Conservation (phyloP, 2,888 invertebrate species). For the Phymatocera aterrima region DNA sequence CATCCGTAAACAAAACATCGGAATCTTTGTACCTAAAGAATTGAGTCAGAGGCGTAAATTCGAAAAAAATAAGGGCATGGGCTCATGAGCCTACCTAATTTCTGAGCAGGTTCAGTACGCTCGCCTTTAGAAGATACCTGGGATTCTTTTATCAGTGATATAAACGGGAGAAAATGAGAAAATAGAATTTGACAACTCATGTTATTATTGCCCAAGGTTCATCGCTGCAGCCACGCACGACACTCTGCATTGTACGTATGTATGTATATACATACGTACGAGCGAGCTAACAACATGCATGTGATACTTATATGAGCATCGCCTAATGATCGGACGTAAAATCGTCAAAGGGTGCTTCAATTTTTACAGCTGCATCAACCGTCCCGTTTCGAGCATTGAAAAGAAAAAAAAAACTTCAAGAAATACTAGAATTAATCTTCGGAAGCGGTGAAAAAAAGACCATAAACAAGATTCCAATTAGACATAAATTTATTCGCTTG, state of each 20-base stretch:
- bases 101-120: neutral
- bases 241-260: neutral
- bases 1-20: neutral
- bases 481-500: conserved; percentile 3
- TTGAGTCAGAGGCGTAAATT: neutral
- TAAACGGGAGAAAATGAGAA: neutral
- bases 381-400: conserved; percentile 4
- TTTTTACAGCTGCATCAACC: conserved; percentile 38
- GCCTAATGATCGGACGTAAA: conserved; percentile 42
- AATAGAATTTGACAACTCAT: neutral
- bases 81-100: neutral
- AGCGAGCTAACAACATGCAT: neutral
- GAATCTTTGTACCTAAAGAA: too few species aligned
- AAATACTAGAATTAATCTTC: neutral
- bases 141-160: neutral
- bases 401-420: neutral
- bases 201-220: neutral
- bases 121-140: neutral
- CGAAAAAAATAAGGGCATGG: neutral
- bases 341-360: conserved; percentile 33
- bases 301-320: conserved; percentile 7
- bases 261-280: neutral
- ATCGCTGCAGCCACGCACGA: neutral
- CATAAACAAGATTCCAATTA: conserved; percentile 35
- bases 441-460: neutral